Base-by-base conservation (phyloP, 2,797 vertebrate genomes). In the Huso huso region DNA sequence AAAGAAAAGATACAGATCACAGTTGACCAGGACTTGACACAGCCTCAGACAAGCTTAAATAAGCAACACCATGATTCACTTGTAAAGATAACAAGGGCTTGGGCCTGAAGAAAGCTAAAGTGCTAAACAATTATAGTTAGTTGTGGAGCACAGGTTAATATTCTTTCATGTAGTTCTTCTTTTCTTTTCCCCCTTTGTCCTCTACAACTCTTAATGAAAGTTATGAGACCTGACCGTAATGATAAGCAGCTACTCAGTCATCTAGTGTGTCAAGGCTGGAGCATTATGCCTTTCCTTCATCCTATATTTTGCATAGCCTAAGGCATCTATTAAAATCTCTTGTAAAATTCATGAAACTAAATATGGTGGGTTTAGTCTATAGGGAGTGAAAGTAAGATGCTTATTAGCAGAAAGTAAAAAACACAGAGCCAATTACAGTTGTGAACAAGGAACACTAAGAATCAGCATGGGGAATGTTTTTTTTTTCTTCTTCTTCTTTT, bases 261-360 rank as follows among this genome's bases (percentile, higher is more conserved):
- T 93, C 90, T 89, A 93, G 87, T 83, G 90, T 93, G 93, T 94
- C 92, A 91, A 93, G 91, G 90, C 92, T 92, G 78, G 81, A 87
- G 85, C 92, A 95, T 96, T 94, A 96, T 93, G 90, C 91, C 90
- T 86, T 89, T 88, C 90, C 90, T 93, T 94, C 93, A 93, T 93
- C 92, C 93, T 92, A 94, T 94, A 93, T 96, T 98, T 97, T 98
- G 96, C 96, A 98, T 98, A 97, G 95, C 95, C 95, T 98, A 98
- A 96, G 98, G 96, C 95, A 93, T 96, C 95, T 96, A 96, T 98
- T 98, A 98, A 98, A 98, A 97, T 94, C 94, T 92, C 96, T 98
- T 98, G 96, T 98, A 99, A 98, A 98, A 99, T 99, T 97, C 95
- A 98, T 98, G 95, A 97, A 97, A 98, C 93, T 93, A 97, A 98